Percentiles rank a stretch among this genome's conserved stretches.
Evolutionary conservation across 30 jellyfish, hydroid and myxozoan species (phyloP).

Genomic region (Sanderia malayensis): DNA sequence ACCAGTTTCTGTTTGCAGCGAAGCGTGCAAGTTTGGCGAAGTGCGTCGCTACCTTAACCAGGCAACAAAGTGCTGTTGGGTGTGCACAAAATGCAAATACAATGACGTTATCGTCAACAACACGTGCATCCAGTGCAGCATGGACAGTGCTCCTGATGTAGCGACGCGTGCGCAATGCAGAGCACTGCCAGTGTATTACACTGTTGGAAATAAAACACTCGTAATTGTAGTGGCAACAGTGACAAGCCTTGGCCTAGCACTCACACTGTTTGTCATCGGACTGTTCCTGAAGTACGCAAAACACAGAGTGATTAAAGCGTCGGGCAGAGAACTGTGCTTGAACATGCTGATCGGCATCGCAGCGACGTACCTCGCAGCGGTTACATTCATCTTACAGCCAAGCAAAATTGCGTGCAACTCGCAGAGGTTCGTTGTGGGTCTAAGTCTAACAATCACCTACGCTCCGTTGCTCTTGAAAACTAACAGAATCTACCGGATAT

Average conservation of each 20-base stretch:
- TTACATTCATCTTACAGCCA: conserved; percentile 62
- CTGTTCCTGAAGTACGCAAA: conserved; percentile 65
- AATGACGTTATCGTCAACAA: conserved; percentile 54
- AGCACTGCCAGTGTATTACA: conserved; percentile 31
- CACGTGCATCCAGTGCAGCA: conserved; percentile 60
- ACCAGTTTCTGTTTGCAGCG: conserved; percentile 75
- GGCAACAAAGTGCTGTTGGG: conserved; percentile 73
- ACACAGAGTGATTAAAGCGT: conserved; percentile 60
- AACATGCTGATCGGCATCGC: conserved; percentile 72
- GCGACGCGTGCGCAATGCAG: conserved; percentile 27
- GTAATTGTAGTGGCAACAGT: conserved; percentile 5
- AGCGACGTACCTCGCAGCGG: conserved; percentile 54
- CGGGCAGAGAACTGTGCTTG: conserved; percentile 89
- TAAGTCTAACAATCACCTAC: conserved; percentile 66
- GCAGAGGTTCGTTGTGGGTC: conserved; percentile 65
- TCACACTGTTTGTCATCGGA: conserved; percentile 58
- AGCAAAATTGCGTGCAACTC: conserved; percentile 51
- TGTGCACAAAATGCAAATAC: conserved; percentile 50
- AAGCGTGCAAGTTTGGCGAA: conserved; percentile 47
- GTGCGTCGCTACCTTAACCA: not conserved
- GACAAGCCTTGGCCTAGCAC: conserved; percentile 40
- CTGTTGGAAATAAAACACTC: not conserved
- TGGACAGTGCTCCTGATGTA: conserved; percentile 49
- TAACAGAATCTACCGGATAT: conserved; percentile 78
- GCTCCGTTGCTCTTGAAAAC: conserved; percentile 79